These are phyloP conservation scores for Sphyrna mokarran DNA, from an alignment of 2,113 vertebrate genomes.

Conservation along the genomic window DNA sequence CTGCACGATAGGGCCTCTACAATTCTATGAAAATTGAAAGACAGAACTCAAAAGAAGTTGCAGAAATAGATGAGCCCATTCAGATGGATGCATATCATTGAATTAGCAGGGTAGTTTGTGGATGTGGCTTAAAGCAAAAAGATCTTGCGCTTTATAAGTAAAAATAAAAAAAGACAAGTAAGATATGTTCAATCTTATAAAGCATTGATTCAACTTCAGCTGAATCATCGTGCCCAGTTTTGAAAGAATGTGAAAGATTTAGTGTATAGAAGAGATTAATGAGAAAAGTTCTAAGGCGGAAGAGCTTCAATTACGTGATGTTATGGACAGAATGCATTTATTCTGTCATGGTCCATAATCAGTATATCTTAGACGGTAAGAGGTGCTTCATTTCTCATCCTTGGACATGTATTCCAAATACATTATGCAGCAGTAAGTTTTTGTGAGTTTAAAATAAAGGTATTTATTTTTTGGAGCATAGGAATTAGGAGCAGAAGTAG, in stretches of 20 bases:
- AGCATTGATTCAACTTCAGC: background rate
- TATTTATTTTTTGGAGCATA: too few relatives aligned
- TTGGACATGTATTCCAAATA: too few relatives aligned
- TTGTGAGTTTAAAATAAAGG: too few relatives aligned
- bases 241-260: background rate
- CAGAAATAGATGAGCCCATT: too few relatives aligned
- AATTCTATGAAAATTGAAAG: background rate
- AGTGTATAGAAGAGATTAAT: background rate
- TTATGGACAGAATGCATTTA: background rate
- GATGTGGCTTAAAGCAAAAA: background rate
- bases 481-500: too few relatives aligned
- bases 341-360: background rate
- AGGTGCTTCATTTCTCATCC: too few relatives aligned
- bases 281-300: background rate
- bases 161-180: background rate
- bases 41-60: background rate
- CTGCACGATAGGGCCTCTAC: too few relatives aligned
- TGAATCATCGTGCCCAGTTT: background rate
- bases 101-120: background rate
- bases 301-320: background rate
- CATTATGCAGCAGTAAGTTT: too few relatives aligned
- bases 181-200: background rate
- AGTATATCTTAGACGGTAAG: too few relatives aligned
- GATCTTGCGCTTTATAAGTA: background rate
- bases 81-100: background rate